Evolutionary conservation across 2,888 invertebrate species (phyloP), one percentile per base, ranked within the genome.

Genomic region (Notodonta dromedarius): DNA sequence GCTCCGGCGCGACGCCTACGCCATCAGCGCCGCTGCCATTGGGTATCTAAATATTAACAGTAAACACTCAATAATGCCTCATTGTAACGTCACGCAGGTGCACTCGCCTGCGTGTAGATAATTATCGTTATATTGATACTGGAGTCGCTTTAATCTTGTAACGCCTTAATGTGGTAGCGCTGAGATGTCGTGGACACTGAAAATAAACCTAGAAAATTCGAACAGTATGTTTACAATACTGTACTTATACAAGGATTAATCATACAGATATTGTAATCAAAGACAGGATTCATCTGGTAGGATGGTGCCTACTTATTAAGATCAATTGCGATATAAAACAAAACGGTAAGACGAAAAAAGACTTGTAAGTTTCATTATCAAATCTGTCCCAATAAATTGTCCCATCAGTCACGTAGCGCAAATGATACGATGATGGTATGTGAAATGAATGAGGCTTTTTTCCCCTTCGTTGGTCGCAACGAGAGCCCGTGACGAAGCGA

Each of bases 1-100:
- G 78, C 79, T 78, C 75, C 77, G 75, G 72, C 78, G 87, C 85
- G 78, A 78, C 82, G 88, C 90, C 90, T 84, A 90, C 91, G 82
- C 83, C 71, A 39, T 66, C 70, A 61, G 62, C 65, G 70, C 65
- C 60, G 63, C 24, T 24, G 24, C 71, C 78, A 83, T 84, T 85
- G 85, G 83, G 80, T 82, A 83, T 80, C 83, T 80, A 80, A 83
- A 84, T 83, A 83, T 84, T 83, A 86, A 85, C 84, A 74, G 84
- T 82, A 85, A 86, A 86, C 83, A 87, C 84, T 88, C 82, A 80
- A 86, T 86, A 83, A 84, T 84, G 79, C 73, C 71, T 81, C 79
- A 86, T 87, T 86, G 87, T 85, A 76, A 66, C 73, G 73, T 76
- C 77, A 79, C 83, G 86, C 86, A 87, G 86, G 85, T 89, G 87